Conservation (phyloP, 2,113 vertebrate species). For the Taurulus bubalis region DNA sequence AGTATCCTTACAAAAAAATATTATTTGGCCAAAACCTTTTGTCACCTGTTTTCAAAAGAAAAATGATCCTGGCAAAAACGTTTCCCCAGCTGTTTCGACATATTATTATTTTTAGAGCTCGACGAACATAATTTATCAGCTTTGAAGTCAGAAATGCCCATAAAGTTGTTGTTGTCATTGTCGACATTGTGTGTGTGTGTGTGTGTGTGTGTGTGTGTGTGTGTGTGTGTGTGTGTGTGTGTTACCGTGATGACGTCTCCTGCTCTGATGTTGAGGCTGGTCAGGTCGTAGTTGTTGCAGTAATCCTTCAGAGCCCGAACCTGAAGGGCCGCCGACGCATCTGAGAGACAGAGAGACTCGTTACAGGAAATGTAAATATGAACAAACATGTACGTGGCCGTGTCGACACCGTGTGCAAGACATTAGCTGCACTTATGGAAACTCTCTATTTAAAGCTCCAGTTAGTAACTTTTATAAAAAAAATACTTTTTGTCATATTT, state of each 20-base stretch:
- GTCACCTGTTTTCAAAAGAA: too few species aligned
- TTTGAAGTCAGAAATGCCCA: neutral
- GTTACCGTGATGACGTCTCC: conserved; percentile 89
- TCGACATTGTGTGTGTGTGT: neutral
- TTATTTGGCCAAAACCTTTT: too few species aligned
- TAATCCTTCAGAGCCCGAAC: conserved; percentile 96
- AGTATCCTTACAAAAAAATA: too few species aligned
- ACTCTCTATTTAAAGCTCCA: neutral
- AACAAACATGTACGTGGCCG: neutral
- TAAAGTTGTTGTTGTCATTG: too few species aligned
- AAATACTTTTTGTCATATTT: neutral
- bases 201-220: neutral
- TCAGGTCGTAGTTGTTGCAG: conserved; percentile 97
- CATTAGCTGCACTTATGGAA: neutral
- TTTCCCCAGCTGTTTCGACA: too few species aligned
- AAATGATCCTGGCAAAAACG: too few species aligned
- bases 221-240: conserved; percentile 1
- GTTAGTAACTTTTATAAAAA: neutral
- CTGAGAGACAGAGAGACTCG: conserved; percentile 73
- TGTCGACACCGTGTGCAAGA: neutral
- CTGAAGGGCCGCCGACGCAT: conserved; percentile 95
- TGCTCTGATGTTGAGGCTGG: conserved; percentile 94
- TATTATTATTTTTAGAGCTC: too few species aligned
- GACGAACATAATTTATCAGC: neutral
- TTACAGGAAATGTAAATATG: neutral